phyloP scores from a whole-genome alignment of 2,113 vertebrate species.

The Nerophis ophidion region DNA sequence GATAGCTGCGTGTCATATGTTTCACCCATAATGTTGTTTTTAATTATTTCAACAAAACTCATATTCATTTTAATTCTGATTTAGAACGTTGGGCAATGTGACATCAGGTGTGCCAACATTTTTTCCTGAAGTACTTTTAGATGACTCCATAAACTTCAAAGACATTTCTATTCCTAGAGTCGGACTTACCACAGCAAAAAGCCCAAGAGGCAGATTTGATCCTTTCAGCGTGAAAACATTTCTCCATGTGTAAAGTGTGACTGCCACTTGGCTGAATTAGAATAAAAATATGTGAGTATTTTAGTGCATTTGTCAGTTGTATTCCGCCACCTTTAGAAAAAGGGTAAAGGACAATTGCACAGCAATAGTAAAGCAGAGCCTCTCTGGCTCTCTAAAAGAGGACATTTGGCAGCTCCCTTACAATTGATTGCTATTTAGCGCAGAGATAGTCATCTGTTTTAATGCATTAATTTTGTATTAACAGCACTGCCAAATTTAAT shows the following conservation, averaged over 20 bases:
- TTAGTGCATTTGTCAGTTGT: neutral
- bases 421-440: constrained; percentile 75
- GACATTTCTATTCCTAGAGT: constrained; percentile 13
- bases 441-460: constrained; percentile 72
- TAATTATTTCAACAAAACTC: constrained; percentile 16
- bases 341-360: constrained; percentile 61
- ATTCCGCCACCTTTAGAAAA: too few relatives aligned
- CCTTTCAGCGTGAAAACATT: constrained; percentile 49
- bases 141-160: neutral
- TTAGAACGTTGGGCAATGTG: constrained; percentile 19
- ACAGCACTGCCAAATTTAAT: constrained; percentile 72
- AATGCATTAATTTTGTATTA: constrained; percentile 77
- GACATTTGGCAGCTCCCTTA: constrained; percentile 68
- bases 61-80: constrained; percentile 22
- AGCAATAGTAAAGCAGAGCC: constrained; percentile 70
- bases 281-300: constrained; percentile 5
- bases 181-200: constrained; percentile 41
- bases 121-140: constrained; percentile 11
- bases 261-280: constrained; percentile 55
- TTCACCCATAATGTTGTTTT: constrained; percentile 4
- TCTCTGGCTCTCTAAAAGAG: constrained; percentile 60
- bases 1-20: constrained; percentile 23
- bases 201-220: constrained; percentile 42
- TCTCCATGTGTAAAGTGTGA: constrained; percentile 60
- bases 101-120: constrained; percentile 7